These are phyloP conservation scores for Drosophila mimetica DNA, from an alignment of 2,888 invertebrate species.

Conservation along the genomic window DNA sequence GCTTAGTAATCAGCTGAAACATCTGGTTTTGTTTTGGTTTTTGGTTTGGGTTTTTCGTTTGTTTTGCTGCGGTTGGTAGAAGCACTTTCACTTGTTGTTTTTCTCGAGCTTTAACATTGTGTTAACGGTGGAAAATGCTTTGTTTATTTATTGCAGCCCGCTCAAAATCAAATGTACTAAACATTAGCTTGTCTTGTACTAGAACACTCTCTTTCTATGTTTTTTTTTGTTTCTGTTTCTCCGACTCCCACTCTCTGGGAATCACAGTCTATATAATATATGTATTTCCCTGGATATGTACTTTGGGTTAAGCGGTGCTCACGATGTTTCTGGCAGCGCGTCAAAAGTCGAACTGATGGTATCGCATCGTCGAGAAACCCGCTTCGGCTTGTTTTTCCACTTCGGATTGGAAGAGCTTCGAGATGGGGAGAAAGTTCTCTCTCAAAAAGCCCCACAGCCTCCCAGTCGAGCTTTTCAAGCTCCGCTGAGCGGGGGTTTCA, in stretches of 20 bases:
- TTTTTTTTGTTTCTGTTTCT: constrained; percentile 1
- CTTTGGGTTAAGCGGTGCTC: constrained; percentile 51
- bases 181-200: constrained; percentile 15
- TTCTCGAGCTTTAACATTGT: not conserved
- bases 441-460: constrained; percentile 23
- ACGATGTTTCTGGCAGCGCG: constrained; percentile 75
- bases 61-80: constrained; percentile 6
- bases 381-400: constrained; percentile 25
- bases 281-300: constrained; percentile 24
- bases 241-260: constrained; percentile 11
- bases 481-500: not conserved
- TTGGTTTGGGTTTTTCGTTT: constrained; percentile 23
- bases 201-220: constrained; percentile 15
- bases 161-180: constrained; percentile 4
- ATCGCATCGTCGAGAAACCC: constrained; percentile 19
- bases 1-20: constrained; percentile 20
- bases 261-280: constrained; percentile 8
- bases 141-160: constrained; percentile 17
- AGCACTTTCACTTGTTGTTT: constrained; percentile 43
- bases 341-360: constrained; percentile 73
- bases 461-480: constrained; percentile 5
- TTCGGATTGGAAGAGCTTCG: constrained; percentile 54
- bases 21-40: constrained; percentile 41
- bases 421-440: constrained; percentile 17
- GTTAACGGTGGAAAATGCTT: constrained; percentile 1